Evolutionary conservation across 2,113 vertebrate species (phyloP).

Genomic region (Prunella himalayana): DNA sequence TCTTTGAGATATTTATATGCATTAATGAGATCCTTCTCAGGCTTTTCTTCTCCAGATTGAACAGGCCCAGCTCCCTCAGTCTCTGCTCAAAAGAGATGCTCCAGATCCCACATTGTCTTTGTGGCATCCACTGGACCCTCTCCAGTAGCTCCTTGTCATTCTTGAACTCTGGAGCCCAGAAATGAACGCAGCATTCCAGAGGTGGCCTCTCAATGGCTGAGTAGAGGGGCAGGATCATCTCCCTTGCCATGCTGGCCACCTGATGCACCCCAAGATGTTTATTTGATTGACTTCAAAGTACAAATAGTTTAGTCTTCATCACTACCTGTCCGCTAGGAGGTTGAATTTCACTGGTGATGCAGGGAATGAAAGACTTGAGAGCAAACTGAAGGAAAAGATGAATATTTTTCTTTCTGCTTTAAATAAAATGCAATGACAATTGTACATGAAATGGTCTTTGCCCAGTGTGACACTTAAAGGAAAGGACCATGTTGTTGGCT

Average conservation of each 20-base stretch:
- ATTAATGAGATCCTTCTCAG: not conserved
- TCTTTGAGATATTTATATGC: not conserved
- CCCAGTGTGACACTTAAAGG: slow-evolving; percentile 7
- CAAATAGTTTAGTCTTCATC: not conserved
- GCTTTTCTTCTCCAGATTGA: not conserved
- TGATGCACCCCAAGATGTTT: not conserved
- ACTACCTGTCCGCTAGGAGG: not conserved
- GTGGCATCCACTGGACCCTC: not conserved
- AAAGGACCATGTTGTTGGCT: slow-evolving; percentile 37
- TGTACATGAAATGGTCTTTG: not conserved
- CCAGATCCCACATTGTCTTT: not conserved
- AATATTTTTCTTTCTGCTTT: not conserved
- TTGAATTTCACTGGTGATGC: not conserved
- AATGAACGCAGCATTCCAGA: not conserved
- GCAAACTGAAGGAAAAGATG: not conserved
- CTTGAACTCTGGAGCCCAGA: not conserved
- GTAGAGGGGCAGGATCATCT: not conserved
- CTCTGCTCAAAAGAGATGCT: not conserved
- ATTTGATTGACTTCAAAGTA: not conserved
- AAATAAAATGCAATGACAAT: not conserved
- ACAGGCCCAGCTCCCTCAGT: not conserved
- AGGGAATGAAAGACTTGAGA: not conserved
- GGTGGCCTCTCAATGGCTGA: not conserved
- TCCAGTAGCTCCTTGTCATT: not conserved
- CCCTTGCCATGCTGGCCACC: not conserved